These are phyloP conservation scores for Tinamus guttatus DNA, from an alignment of 2,113 vertebrate species.

Conservation along the genomic window DNA sequence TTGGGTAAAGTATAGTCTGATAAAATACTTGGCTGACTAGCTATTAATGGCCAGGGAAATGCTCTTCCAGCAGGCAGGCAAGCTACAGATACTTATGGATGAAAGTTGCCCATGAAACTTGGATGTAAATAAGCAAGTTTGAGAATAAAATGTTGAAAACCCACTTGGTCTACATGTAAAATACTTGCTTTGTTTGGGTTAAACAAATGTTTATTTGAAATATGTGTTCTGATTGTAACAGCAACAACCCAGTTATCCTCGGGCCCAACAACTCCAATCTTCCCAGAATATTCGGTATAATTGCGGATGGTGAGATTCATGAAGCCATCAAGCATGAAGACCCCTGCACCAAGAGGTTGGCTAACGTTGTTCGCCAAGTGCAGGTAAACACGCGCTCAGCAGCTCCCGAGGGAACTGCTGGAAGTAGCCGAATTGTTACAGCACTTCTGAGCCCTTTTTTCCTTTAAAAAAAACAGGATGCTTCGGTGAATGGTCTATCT, in stretches of 20 bases:
- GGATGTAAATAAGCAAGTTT: background rate
- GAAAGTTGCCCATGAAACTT: background rate
- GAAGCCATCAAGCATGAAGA: slow-evolving; percentile 95
- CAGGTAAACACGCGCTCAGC: slow-evolving; percentile 80
- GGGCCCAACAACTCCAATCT: slow-evolving; percentile 96
- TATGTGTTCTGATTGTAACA: slow-evolving; percentile 53
- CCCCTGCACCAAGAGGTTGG: slow-evolving; percentile 92
- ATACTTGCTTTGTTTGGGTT: background rate
- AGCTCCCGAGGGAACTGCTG: background rate
- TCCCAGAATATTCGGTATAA: slow-evolving; percentile 95
- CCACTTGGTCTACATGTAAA: background rate
- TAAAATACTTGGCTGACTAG: slow-evolving; percentile 26
- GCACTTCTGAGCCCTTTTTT: background rate
- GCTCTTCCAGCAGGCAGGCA: background rate
- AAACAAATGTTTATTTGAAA: background rate
- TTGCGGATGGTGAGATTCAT: slow-evolving; percentile 92
- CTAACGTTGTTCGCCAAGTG: slow-evolving; percentile 97
- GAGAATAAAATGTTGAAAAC: background rate
- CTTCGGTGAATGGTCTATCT: background rate
- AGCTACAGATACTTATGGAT: background rate
- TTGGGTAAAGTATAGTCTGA: background rate
- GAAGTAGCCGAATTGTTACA: background rate
- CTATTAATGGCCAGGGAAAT: slow-evolving; percentile 34
- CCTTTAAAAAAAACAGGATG: background rate
- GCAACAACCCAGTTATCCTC: slow-evolving; percentile 96